Evolutionary conservation across 2,888 invertebrate species (phyloP).

Genomic region (Drosophila leonis): DNA sequence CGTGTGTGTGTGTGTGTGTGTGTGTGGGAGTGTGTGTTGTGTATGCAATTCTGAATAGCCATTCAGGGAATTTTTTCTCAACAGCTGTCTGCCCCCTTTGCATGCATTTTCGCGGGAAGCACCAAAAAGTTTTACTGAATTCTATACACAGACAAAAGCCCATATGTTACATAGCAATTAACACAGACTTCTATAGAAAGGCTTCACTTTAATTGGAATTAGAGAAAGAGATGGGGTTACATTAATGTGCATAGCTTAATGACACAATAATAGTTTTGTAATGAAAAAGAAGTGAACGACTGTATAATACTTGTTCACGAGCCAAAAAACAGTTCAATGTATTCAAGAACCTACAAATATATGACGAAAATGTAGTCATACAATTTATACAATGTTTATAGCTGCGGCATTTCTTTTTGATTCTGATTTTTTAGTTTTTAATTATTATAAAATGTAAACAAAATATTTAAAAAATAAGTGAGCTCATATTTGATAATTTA

Average conservation of each 20-base stretch:
- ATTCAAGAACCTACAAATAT: background rate
- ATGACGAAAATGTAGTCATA: background rate
- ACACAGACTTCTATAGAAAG: constrained; percentile 4
- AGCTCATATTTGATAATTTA: too few species aligned
- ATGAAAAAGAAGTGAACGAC: too few species aligned
- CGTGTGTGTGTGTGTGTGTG: constrained; percentile 9
- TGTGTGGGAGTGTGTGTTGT: constrained; percentile 14
- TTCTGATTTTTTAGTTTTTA: too few species aligned
- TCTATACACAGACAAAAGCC: constrained; percentile 1
- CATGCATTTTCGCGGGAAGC: constrained; percentile 34
- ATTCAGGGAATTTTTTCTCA: constrained; percentile 40
- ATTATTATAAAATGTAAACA: too few species aligned
- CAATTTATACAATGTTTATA: too few species aligned
- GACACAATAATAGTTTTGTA: background rate
- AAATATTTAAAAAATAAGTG: too few species aligned
- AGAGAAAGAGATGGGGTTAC: background rate
- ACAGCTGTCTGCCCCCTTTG: constrained; percentile 15
- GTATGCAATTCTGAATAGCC: constrained; percentile 19
- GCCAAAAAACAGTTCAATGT: background rate
- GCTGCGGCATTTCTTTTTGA: too few species aligned
- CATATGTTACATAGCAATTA: constrained; percentile 9
- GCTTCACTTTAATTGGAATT: constrained; percentile 8
- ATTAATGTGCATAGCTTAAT: background rate
- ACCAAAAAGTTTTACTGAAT: constrained; percentile 25
- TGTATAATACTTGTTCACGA: too few species aligned